Evolutionary conservation across 2,888 invertebrate species (phyloP).

Genomic region (Onchidella celtica): DNA sequence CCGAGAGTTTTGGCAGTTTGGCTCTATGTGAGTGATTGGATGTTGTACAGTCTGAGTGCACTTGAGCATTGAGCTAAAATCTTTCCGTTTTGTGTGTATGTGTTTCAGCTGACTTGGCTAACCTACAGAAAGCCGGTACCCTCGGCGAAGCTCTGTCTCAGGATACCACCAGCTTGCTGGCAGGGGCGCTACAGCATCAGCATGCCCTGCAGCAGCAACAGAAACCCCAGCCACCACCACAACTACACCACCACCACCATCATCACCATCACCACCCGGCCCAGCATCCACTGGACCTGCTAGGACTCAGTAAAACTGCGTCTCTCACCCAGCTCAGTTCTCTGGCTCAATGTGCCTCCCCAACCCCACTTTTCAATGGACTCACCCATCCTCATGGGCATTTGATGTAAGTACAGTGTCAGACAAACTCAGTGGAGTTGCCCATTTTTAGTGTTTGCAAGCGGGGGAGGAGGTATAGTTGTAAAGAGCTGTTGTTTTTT

Average conservation of each 20-base stretch:
- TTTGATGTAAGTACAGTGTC: slow-evolving; percentile 51
- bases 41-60: too few relatives aligned
- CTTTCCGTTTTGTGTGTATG: too few relatives aligned
- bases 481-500: too few relatives aligned
- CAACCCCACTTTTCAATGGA: slow-evolving; percentile 45
- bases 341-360: slow-evolving; percentile 36
- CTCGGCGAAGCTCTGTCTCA: slow-evolving; percentile 63
- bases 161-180: slow-evolving; percentile 40
- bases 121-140: slow-evolving; percentile 58
- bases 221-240: not conserved
- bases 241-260: slow-evolving; percentile 29
- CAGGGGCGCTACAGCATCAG: slow-evolving; percentile 12
- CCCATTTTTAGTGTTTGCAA: too few relatives aligned
- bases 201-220: slow-evolving; percentile 14
- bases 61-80: too few relatives aligned
- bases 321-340: slow-evolving; percentile 44
- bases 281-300: slow-evolving; percentile 67
- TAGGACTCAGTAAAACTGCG: slow-evolving; percentile 71
- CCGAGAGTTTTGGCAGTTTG: too few relatives aligned
- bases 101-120: slow-evolving; percentile 71
- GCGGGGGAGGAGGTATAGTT: too few relatives aligned
- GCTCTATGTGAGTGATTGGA: too few relatives aligned
- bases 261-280: slow-evolving; percentile 44
- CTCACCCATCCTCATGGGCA: slow-evolving; percentile 45
- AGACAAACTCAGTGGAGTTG: too few relatives aligned